phyloP scores from a whole-genome alignment of 2,797 vertebrate species.

The Sebastes steindachneri region DNA sequence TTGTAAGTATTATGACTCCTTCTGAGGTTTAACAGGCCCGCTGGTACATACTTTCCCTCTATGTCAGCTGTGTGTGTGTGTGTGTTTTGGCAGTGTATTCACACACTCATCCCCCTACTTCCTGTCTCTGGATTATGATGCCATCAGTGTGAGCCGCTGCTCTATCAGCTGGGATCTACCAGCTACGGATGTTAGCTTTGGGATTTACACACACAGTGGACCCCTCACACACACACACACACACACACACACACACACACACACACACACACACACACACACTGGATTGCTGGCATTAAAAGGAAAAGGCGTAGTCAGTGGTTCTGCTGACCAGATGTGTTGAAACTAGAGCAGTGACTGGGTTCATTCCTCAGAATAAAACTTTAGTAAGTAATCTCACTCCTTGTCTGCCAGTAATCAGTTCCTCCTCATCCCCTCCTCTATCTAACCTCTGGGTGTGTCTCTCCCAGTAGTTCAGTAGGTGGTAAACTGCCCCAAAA shows the following conservation, averaged over 20 bases:
- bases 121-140: slow-evolving; percentile 73
- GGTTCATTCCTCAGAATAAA: not conserved
- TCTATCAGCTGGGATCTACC: slow-evolving; percentile 59
- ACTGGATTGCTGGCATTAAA: not conserved
- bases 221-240: not conserved
- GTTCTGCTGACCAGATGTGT: slow-evolving; percentile 54
- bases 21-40: not conserved
- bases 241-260: not conserved
- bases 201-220: slow-evolving; percentile 39
- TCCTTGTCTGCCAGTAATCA: not conserved
- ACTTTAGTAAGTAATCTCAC: not conserved
- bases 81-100: not conserved
- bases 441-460: not conserved
- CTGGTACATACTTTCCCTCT: slow-evolving; percentile 16
- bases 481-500: not conserved
- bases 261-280: not conserved
- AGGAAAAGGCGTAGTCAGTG: slow-evolving; percentile 43
- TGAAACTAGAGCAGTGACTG: not conserved
- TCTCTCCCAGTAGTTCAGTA: not conserved
- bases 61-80: slow-evolving; percentile 23
- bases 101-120: slow-evolving; percentile 54
- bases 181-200: slow-evolving; percentile 59
- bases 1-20: not conserved
- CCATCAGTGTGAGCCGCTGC: slow-evolving; percentile 45
- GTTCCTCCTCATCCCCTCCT: not conserved